Conservation (phyloP, 2,113 vertebrate genomes). For the Piaya cayana region DNA sequence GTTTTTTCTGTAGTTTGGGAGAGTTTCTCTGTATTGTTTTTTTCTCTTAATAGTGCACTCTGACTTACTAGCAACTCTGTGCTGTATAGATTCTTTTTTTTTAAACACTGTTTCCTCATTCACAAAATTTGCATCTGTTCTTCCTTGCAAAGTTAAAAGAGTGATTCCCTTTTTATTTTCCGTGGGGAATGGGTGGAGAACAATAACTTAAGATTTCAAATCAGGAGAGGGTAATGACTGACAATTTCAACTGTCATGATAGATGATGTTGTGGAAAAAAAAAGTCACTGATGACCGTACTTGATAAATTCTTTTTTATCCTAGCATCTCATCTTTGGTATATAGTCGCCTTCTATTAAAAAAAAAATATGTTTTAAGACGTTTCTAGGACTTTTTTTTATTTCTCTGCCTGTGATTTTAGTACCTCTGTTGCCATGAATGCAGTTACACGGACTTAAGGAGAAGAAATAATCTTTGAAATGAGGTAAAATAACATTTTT, state of each 20-base stretch:
- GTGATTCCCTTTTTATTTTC: neutral
- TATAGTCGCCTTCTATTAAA: neutral
- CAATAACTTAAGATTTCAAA: neutral
- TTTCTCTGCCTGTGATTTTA: neutral
- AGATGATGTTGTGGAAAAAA: neutral
- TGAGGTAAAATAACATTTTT: neutral
- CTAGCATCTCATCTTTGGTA: neutral
- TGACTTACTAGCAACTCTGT: neutral
- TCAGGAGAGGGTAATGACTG: neutral
- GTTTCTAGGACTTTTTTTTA: neutral
- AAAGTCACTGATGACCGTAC: rapidly evolving
- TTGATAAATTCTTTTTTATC: neutral
- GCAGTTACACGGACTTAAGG: neutral
- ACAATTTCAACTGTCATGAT: neutral
- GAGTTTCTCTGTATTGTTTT: neutral
- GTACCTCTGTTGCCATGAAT: neutral
- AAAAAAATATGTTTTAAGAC: neutral
- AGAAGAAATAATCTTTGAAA: neutral
- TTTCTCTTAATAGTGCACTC: neutral
- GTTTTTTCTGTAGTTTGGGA: neutral
- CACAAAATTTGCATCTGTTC: neutral
- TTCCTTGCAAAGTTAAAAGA: neutral
- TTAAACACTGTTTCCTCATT: neutral
- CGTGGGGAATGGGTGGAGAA: neutral
- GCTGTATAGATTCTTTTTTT: neutral